Evolutionary conservation across 2,888 invertebrate species (phyloP).

Genomic region (Himalopsyche anomala): DNA sequence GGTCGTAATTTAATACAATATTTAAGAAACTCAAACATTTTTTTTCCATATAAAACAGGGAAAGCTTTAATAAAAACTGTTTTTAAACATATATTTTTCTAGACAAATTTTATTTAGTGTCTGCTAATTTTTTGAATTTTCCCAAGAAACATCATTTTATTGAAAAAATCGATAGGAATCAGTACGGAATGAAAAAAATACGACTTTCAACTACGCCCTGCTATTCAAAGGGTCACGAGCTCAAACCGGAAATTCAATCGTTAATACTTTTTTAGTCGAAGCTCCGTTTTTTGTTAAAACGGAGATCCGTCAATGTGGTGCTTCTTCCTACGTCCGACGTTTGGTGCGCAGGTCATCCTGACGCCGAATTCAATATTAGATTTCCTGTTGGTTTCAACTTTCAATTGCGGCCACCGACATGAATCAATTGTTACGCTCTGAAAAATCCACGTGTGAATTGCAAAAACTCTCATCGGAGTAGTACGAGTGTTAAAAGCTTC

Average conservation of each 20-base stretch:
- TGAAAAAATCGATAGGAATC: too few species aligned
- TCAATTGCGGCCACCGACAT: background rate
- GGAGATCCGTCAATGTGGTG: slow-evolving; percentile 26
- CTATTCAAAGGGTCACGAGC: background rate
- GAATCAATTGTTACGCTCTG: background rate
- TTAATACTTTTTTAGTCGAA: background rate
- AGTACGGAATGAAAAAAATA: too few species aligned
- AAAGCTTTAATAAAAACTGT: too few species aligned
- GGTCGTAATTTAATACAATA: too few species aligned
- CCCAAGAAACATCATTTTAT: too few species aligned
- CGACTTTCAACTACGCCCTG: background rate
- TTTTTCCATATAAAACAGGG: too few species aligned
- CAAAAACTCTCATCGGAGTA: background rate
- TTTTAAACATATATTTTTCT: too few species aligned
- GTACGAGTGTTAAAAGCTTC: too few species aligned
- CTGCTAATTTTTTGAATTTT: too few species aligned
- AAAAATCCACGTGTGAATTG: background rate
- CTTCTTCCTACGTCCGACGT: background rate
- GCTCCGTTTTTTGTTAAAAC: background rate
- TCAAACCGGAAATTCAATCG: slow-evolving; percentile 26
- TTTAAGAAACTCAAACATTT: too few species aligned
- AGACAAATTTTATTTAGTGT: too few species aligned
- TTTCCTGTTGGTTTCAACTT: slow-evolving; percentile 4
- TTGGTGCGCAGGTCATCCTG: too few species aligned
- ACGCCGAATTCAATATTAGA: slow-evolving; percentile 5